Conservation (phyloP, 2,113 vertebrate genomes). For the Scomber colias region DNA sequence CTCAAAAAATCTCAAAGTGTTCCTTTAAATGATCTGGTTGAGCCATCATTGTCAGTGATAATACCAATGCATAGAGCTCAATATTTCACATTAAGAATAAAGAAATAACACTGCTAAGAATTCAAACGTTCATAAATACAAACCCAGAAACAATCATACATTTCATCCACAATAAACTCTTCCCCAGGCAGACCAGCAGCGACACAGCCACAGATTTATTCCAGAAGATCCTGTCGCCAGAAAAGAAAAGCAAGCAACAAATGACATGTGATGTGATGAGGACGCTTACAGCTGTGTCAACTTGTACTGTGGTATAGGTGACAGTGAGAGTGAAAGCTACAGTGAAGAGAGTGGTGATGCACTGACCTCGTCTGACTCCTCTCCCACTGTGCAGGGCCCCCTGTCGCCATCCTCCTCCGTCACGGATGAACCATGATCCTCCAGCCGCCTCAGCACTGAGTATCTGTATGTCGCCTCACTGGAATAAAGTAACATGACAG, state of each 20-base stretch:
- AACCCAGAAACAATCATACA: slow-evolving; percentile 33
- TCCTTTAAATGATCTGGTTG: background rate
- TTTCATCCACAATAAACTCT: slow-evolving; percentile 7
- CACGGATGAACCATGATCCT: slow-evolving; percentile 67
- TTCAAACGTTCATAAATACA: slow-evolving; percentile 3
- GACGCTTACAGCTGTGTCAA: slow-evolving; percentile 50
- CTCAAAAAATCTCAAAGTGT: too few species aligned
- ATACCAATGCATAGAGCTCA: too few species aligned
- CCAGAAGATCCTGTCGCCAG: slow-evolving; percentile 76
- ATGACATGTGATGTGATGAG: slow-evolving; percentile 44
- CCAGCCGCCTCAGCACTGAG: slow-evolving; percentile 74
- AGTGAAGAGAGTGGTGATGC: slow-evolving; percentile 36
- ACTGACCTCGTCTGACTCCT: slow-evolving; percentile 83
- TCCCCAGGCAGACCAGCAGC: slow-evolving; percentile 25
- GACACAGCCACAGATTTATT: slow-evolving; percentile 61
- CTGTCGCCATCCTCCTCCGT: slow-evolving; percentile 59
- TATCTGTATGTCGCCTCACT: slow-evolving; percentile 81
- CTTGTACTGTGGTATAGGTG: slow-evolving; percentile 32
- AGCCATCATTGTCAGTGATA: background rate
- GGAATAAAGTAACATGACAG: slow-evolving; percentile 58
- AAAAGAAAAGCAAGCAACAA: slow-evolving; percentile 45
- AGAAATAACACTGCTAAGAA: slow-evolving; percentile 12
- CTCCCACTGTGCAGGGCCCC: slow-evolving; percentile 52
- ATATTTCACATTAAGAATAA: slow-evolving; percentile 7
- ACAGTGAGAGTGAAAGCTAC: slow-evolving; percentile 51